Conservation (phyloP, 2,113 vertebrate species). For the human region GRCh38 chr9:133960001-133960500, state of each 20-base stretch:
- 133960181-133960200: background rate
- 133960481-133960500: background rate
- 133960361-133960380: background rate
- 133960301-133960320: background rate
- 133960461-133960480: rapidly evolving
- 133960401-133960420: background rate
- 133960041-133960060: background rate
- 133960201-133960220: background rate
- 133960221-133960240: rapidly evolving
- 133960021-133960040: background rate
- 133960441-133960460: rapidly evolving
- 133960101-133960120: background rate
- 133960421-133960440: rapidly evolving
- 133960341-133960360: background rate
- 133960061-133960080: background rate
- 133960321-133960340: background rate
- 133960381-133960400: background rate
- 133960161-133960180: background rate
- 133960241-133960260: background rate
- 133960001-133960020: background rate
- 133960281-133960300: background rate
- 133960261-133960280: background rate
- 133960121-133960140: background rate
- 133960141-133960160: background rate
- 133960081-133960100: rapidly evolving